Percentiles rank a stretch among this genome's conserved stretches.
These are phyloP conservation scores for Glossosoma conforme DNA, from an alignment of 1,140 invertebrate genomes.

Conservation along the genomic window DNA sequence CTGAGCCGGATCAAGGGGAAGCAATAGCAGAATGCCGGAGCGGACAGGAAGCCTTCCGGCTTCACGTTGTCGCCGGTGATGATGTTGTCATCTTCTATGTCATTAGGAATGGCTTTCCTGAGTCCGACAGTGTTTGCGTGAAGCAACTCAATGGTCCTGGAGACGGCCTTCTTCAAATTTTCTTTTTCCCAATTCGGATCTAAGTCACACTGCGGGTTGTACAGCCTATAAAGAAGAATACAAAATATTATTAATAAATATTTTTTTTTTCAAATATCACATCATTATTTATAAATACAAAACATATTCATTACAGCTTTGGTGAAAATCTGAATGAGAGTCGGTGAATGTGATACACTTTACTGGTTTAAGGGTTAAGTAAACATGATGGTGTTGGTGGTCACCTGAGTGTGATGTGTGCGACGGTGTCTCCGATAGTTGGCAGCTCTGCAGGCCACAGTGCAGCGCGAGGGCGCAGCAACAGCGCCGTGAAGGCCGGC, in stretches of 20 bases:
- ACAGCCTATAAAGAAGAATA: slow-evolving; percentile 47
- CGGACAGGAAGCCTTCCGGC: slow-evolving; percentile 51
- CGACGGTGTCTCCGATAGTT: slow-evolving; percentile 52
- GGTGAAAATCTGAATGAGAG: too few species aligned
- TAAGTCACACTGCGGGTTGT: slow-evolving; percentile 75
- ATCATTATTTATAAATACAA: too few species aligned
- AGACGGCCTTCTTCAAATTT: slow-evolving; percentile 55
- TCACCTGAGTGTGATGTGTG: slow-evolving; percentile 38
- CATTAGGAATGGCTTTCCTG: slow-evolving; percentile 18
- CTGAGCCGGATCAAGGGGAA: slow-evolving; percentile 75
- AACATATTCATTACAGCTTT: too few species aligned
- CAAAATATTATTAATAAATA: slow-evolving; percentile 2
- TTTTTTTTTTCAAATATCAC: neutral
- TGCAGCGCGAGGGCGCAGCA: slow-evolving; percentile 50
- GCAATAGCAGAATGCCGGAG: slow-evolving; percentile 75
- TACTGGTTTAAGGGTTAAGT: neutral
- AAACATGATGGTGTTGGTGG: too few species aligned
- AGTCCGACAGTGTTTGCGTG: slow-evolving; percentile 49
- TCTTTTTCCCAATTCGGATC: slow-evolving; percentile 74
- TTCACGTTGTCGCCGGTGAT: slow-evolving; percentile 3
- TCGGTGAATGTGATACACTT: too few species aligned
- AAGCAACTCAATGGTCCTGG: slow-evolving; percentile 57
- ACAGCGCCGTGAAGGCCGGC: slow-evolving; percentile 57
- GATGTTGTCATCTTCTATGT: slow-evolving; percentile 15
- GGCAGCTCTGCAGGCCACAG: slow-evolving; percentile 48